Evolutionary conservation across 2,888 invertebrate genomes (phyloP), one percentile per base, ranked within the genome.

Genomic region (Opisthograptis luteolata): DNA sequence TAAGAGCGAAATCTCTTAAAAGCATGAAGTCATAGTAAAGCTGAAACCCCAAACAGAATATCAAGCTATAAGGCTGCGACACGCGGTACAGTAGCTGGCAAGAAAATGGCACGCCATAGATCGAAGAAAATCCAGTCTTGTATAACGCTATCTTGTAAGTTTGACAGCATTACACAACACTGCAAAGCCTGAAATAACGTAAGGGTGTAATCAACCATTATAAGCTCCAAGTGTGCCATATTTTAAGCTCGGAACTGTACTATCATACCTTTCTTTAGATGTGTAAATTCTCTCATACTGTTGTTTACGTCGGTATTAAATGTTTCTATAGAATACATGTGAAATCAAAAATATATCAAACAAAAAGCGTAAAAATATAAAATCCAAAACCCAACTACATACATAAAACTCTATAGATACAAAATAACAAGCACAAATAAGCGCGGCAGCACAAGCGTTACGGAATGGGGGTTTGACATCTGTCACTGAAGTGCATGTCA

Each of bases 371-470:
- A 54, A 60, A 46, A 58, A 45, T 52, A 50, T 1, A 47, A 55
- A 46, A 25, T 39, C 55, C 42, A 55, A 50, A 52, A 42, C 25
- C 32, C 39, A 56, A 36, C 49, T 10, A 34, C 19, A 20, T 28
- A 34, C 15, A 46, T 14, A 34, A 36, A n/a, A 22, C 7, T 35
- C 5, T 13, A 43, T 40, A 34, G n/a, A n/a, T 32, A 48, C 57
- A 60, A 20, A 40, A 40, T 49, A 47, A 58, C 54, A 66, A 52
- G 48, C 58, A 55, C 51, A 61, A 49, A 44, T 42, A 69, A 73
- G 70, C 68, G 51, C 46, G 48, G 68, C 64, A 60, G 76, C 73
- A 69, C 68, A 76, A 76, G 75, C 75, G 36, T 50, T 42, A 32
- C 44, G 42, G 46, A 34, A 39, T 25, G 35, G 47, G 45, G n/a